Base-by-base conservation (phyloP, 2,888 invertebrate species). In the Argyresthia goedartella region DNA sequence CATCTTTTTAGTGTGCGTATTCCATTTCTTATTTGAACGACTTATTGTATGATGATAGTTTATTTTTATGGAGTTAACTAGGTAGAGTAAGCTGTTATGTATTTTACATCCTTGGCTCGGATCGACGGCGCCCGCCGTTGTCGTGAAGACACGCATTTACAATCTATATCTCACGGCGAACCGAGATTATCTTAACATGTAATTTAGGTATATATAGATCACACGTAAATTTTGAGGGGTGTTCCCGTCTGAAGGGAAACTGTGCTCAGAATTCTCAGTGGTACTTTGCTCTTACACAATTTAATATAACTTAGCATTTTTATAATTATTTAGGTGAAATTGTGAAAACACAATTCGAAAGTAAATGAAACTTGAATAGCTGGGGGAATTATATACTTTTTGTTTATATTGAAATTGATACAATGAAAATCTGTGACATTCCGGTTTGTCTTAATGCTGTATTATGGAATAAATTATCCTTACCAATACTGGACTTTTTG, bases 391-490 rank as follows among this genome's bases (percentile, higher is more conserved):
- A 74, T 72, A 50, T 48, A 52, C 35, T 73, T 76, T 79, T 81
- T 76, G 78, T 79, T 82, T 81, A 81, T 76, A 80, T 76, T 74
- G 67, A 72, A 75, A 79, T 76, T 74, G 66, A 74, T 48, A 61
- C 72, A 73, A 74, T 78, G 71, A 75, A 73, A 74, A 76, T 79
- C 74, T 85, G 84, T 84, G 85, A 86, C 86, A 86, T 86, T 86
- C 86, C 86, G 86, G 86, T 85, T 86, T 85, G 82, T 86, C 86
- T 85, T 82, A 75, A 67, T 81, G 85, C 86, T 86, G 85, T 86
- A 82, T 85, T 85, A 85, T 84, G 85, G 85, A 86, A 85, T 86
- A 85, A 86, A 86, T 82, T 86, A 85, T 85, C 86, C 86, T 85
- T 84, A 86, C 82, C 73, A 80, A 81, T 66, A 61, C 72, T 48